Evolutionary conservation across 2,113 vertebrate species (phyloP).

Genomic region (Lepus timidus): DNA sequence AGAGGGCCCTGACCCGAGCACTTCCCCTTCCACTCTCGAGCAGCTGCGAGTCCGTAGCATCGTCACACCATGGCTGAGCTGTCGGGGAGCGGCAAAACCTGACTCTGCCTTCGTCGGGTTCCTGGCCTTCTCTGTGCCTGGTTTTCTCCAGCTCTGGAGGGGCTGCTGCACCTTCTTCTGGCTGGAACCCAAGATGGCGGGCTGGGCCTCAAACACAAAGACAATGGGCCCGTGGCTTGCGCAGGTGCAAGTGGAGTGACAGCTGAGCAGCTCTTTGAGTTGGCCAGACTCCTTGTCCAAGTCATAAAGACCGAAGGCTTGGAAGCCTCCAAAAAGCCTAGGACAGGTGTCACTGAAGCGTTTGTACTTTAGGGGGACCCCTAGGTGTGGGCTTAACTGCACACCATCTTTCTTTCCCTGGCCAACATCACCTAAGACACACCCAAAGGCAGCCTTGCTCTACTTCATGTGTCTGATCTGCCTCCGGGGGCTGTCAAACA

Average conservation of each 20-base stretch:
- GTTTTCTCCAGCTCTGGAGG: not conserved
- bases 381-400: not conserved
- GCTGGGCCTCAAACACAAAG: not conserved
- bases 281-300: no score
- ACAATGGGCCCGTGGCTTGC: not conserved
- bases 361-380: not conserved
- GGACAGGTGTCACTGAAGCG: not conserved
- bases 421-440: not conserved
- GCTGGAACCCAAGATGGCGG: not conserved
- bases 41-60: not conserved
- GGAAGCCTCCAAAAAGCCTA: not conserved
- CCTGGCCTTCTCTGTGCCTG: not conserved
- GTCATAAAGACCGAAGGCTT: not conserved
- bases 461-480: not conserved
- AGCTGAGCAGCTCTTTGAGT: not conserved
- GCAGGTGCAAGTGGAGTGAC: accelerated
- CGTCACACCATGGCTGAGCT: not conserved
- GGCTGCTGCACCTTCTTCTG: not conserved
- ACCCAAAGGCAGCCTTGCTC: not conserved
- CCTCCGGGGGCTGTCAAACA: not conserved
- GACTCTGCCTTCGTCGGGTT: not conserved
- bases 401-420: not conserved
- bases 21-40: not conserved
- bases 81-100: not conserved
- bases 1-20: not conserved